Percentiles rank a stretch among this genome's conserved stretches.
Conservation (phyloP, 2,888 invertebrate genomes). For the Tanypteryx hageni region DNA sequence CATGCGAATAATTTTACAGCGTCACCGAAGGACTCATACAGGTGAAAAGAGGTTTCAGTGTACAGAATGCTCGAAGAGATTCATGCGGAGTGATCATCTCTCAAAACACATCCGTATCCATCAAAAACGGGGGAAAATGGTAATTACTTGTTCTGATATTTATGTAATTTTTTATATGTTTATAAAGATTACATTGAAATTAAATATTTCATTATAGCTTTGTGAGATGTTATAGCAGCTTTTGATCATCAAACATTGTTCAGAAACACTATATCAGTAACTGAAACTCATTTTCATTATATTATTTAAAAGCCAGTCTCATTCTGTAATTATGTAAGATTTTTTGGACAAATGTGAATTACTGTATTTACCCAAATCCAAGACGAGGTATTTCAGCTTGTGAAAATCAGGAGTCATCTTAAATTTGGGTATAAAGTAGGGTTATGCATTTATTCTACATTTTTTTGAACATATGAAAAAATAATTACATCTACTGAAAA, state of each 20-base stretch:
- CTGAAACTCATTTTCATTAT: too few species aligned
- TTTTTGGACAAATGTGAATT: too few species aligned
- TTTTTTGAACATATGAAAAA: too few species aligned
- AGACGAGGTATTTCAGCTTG: too few species aligned
- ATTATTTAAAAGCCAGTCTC: too few species aligned
- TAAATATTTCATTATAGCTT: background rate
- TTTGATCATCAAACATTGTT: slow-evolving; percentile 16
- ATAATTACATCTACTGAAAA: too few species aligned
- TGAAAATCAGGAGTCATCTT: too few species aligned
- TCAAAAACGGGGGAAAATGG: slow-evolving; percentile 76
- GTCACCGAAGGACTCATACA: slow-evolving; percentile 94
- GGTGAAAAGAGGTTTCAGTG: slow-evolving; percentile 95
- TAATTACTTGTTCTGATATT: slow-evolving; percentile 6
- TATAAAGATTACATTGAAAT: slow-evolving; percentile 66
- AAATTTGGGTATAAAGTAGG: too few species aligned
- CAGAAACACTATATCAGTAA: slow-evolving; percentile 57
- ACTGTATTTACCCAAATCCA: too few species aligned
- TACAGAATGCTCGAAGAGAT: slow-evolving; percentile 91
- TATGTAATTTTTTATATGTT: background rate
- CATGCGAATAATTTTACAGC: slow-evolving; percentile 77
- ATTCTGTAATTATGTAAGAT: too few species aligned
- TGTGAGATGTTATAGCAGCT: background rate
- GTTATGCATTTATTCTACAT: too few species aligned
- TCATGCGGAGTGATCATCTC: slow-evolving; percentile 94
- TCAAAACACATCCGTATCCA: slow-evolving; percentile 95